A percentile compares a stretch with the other conserved stretches of the same genome.
phyloP scores from a whole-genome alignment of 2,113 vertebrate species.

The Eira barbara region DNA sequence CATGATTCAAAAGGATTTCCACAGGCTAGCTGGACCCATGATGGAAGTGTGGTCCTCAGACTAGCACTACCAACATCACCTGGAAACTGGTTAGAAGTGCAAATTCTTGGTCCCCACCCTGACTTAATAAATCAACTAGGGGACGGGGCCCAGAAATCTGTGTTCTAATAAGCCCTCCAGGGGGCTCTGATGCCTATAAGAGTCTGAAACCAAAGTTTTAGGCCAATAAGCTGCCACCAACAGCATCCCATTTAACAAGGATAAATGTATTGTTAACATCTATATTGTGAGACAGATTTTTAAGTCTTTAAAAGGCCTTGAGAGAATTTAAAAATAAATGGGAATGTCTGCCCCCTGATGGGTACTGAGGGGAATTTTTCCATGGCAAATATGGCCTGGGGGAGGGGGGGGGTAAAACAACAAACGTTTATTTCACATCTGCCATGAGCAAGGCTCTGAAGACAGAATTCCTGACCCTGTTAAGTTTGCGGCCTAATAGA shows the following conservation, averaged over 20 bases:
- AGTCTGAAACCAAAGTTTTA: neutral
- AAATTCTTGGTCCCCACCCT: neutral
- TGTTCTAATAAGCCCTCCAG: neutral
- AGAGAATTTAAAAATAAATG: neutral
- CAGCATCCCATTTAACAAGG: neutral
- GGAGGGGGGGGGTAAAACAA: no score
- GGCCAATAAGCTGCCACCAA: neutral
- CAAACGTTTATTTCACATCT: neutral
- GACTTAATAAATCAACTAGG: neutral
- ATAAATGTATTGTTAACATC: neutral
- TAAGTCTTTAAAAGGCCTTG: neutral
- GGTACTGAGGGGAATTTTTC: neutral
- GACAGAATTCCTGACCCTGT: neutral
- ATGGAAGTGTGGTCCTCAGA: neutral
- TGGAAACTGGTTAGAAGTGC: neutral
- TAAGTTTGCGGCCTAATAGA: neutral
- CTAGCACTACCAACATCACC: neutral
- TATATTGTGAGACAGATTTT: neutral
- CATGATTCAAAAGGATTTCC: neutral
- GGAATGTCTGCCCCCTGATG: neutral
- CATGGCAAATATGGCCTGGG: neutral
- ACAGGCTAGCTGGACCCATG: neutral
- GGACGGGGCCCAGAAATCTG: neutral
- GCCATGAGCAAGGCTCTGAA: neutral
- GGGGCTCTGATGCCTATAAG: neutral